A percentile compares a stretch with the other conserved stretches of the same genome.
phyloP scores from a whole-genome alignment of 2,113 vertebrate genomes.

The Poecile atricapillus region DNA sequence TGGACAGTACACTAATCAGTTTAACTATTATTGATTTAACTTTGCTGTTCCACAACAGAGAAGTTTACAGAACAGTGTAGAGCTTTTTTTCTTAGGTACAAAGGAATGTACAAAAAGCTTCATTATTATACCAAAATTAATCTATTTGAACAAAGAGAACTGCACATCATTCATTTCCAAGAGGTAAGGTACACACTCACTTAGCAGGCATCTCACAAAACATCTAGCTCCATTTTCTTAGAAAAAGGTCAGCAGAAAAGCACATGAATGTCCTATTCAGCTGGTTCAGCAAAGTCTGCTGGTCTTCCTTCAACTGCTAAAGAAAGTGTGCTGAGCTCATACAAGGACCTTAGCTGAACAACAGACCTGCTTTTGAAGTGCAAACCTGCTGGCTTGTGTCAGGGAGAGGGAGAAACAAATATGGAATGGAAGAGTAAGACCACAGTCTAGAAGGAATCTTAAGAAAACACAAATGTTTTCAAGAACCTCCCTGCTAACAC shows the following conservation, averaged over 20 bases:
- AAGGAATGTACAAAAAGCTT: neutral
- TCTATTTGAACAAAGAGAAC: neutral
- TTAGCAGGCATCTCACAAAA: neutral
- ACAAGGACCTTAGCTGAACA: neutral
- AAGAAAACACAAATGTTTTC: neutral
- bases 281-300: neutral
- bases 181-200: neutral
- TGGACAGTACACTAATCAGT: neutral
- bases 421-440: neutral
- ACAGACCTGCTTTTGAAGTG: neutral
- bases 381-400: neutral
- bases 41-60: neutral
- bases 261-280: neutral
- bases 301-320: neutral
- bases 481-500: neutral
- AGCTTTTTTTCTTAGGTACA: neutral
- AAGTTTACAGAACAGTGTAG: neutral
- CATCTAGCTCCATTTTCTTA: neutral
- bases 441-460: neutral
- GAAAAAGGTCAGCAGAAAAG: neutral
- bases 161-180: neutral
- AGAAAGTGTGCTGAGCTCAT: neutral
- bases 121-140: neutral
- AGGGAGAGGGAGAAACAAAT: neutral
- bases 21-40: constrained; percentile 18